Conservation (phyloP, 2,113 vertebrate species). For the Engraulis encrasicolus region DNA sequence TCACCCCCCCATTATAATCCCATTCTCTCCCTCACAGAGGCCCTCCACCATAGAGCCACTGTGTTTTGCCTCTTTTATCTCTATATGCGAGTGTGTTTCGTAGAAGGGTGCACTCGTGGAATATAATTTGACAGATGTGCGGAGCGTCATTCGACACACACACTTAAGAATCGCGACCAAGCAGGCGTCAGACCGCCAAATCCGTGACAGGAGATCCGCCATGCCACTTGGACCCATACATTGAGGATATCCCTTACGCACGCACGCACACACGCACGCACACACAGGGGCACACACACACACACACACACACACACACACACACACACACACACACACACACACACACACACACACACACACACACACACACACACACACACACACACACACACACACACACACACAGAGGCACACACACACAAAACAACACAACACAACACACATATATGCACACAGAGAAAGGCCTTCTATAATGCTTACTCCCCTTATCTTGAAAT, state of each 20-base stretch:
- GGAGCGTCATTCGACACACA: not conserved
- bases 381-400: not conserved
- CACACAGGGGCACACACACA: slow-evolving; percentile 6
- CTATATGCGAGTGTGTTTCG: not conserved
- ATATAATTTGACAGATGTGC: slow-evolving; percentile 4
- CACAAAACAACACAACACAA: not conserved
- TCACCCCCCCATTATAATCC: not conserved
- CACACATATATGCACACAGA: no score
- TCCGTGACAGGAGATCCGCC: slow-evolving; percentile 5
- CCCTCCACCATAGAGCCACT: not conserved
- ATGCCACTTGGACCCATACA: not conserved
- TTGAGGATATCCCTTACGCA: no score
- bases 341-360: not conserved
- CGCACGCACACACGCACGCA: no score
- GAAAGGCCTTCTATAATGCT: slow-evolving; percentile 52
- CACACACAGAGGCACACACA: slow-evolving; percentile 2
- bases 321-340: not conserved
- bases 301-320: not conserved
- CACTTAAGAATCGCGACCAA: not conserved
- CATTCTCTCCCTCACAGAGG: not conserved
- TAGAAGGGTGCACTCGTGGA: not conserved
- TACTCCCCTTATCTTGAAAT: slow-evolving; percentile 61
- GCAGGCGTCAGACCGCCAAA: not conserved
- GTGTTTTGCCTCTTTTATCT: not conserved
- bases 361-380: not conserved